phyloP scores from a whole-genome alignment of 2,888 invertebrate species.

The Lordiphosa fenestrarum region DNA sequence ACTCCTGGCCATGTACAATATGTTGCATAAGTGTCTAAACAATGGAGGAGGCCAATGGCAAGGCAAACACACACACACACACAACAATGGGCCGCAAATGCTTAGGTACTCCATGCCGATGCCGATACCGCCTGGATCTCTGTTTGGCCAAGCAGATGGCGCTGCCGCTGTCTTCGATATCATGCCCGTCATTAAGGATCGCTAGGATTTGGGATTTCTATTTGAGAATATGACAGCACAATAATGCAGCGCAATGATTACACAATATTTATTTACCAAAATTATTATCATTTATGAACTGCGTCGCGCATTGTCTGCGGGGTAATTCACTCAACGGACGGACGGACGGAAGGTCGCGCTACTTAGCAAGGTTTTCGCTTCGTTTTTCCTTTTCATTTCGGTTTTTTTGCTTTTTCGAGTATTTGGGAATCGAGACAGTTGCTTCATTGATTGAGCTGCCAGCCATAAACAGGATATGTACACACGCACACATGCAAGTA shows the following conservation, averaged over 20 bases:
- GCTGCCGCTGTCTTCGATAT: slow-evolving; percentile 48
- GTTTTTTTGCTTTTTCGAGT: background rate
- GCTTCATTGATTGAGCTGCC: slow-evolving; percentile 46
- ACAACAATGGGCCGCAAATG: slow-evolving; percentile 23
- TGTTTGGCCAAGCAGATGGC: slow-evolving; percentile 46
- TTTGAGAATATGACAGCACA: slow-evolving; percentile 63
- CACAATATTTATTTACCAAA: slow-evolving; percentile 66
- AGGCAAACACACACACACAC: slow-evolving; percentile 26
- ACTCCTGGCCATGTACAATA: slow-evolving; percentile 37
- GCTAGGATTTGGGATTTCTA: slow-evolving; percentile 55
- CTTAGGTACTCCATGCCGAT: slow-evolving; percentile 38
- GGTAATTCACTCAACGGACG: slow-evolving; percentile 1
- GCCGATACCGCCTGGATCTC: slow-evolving; percentile 5
- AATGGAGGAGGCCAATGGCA: slow-evolving; percentile 53
- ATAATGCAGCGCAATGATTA: slow-evolving; percentile 61
- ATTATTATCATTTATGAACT: slow-evolving; percentile 68
- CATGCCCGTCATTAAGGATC: slow-evolving; percentile 63
- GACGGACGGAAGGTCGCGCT: slow-evolving; percentile 14
- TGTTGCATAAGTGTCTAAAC: slow-evolving; percentile 68
- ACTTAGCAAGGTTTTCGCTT: slow-evolving; percentile 27
- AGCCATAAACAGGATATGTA: slow-evolving; percentile 17
- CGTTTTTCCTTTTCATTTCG: background rate
- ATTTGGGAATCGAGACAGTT: slow-evolving; percentile 58
- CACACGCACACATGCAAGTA: background rate
- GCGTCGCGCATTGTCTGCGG: slow-evolving; percentile 25